Conservation (phyloP, 2,113 vertebrate species). For the Bungarus multicinctus region DNA sequence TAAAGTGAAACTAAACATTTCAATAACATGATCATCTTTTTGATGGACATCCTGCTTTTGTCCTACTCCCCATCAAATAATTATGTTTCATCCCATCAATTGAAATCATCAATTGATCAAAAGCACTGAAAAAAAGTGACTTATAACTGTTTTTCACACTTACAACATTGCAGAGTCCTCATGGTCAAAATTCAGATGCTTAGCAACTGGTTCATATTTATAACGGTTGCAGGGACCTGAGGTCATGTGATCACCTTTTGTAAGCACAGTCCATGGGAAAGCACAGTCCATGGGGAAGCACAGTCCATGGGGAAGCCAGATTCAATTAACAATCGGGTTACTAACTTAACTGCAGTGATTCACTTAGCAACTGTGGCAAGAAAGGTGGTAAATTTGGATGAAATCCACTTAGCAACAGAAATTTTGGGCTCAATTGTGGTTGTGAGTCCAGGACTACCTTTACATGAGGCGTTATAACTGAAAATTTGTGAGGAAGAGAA, state of each 20-base stretch:
- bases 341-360: background rate
- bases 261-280: background rate
- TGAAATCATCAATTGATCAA: background rate
- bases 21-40: background rate
- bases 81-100: background rate
- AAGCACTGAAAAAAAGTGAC: background rate
- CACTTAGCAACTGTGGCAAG: background rate
- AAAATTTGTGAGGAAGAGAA: fast-evolving
- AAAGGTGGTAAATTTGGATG: background rate
- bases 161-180: background rate
- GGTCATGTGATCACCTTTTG: background rate
- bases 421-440: background rate
- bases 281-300: background rate
- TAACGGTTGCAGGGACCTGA: background rate
- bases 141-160: background rate
- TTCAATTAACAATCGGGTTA: background rate
- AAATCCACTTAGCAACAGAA: background rate
- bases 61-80: background rate
- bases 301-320: background rate
- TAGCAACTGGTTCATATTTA: background rate
- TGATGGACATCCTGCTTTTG: background rate
- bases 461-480: background rate
- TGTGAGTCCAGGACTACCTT: background rate
- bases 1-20: background rate
- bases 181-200: background rate